A percentile compares a stretch with the other conserved stretches of the same genome.
Evolutionary conservation across 2,888 invertebrate species (phyloP).

Genomic region (Brachyopa scutellaris): DNA sequence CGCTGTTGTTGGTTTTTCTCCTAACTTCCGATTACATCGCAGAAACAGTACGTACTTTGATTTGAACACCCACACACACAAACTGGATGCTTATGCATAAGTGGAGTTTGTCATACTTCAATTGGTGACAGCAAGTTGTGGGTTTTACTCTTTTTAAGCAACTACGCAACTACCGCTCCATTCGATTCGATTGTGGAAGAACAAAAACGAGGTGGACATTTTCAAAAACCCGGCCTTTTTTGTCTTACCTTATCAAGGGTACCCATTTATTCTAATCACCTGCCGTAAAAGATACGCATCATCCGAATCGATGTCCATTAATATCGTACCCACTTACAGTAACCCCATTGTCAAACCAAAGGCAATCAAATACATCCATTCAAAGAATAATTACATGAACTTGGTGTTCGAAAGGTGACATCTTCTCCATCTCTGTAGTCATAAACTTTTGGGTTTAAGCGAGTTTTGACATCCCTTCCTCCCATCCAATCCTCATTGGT

Average conservation of each 20-base stretch:
- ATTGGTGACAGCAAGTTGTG: conserved; percentile 49
- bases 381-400: conserved; percentile 7
- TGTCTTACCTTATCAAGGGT: no score
- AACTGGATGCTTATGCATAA: conserved; percentile 30
- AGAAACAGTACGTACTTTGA: conserved; percentile 21
- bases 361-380: conserved; percentile 39
- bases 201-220: no score
- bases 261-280: no score
- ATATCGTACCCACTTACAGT: neutral
- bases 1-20: conserved; percentile 50
- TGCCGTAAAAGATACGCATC: no score
- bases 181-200: conserved; percentile 19
- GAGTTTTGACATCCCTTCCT: conserved; percentile 28
- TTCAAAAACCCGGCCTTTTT: no score
- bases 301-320: neutral
- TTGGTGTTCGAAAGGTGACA: conserved; percentile 5
- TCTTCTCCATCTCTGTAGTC: neutral
- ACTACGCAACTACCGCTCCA: conserved; percentile 32
- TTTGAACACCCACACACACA: conserved; percentile 11
- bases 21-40: conserved; percentile 42
- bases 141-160: conserved; percentile 26
- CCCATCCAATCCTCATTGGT: neutral
- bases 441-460: conserved; percentile 36
- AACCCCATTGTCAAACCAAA: neutral
- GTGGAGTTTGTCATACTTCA: conserved; percentile 58